phyloP scores from a whole-genome alignment of 2,113 vertebrate species.

The Coturnix japonica region DNA sequence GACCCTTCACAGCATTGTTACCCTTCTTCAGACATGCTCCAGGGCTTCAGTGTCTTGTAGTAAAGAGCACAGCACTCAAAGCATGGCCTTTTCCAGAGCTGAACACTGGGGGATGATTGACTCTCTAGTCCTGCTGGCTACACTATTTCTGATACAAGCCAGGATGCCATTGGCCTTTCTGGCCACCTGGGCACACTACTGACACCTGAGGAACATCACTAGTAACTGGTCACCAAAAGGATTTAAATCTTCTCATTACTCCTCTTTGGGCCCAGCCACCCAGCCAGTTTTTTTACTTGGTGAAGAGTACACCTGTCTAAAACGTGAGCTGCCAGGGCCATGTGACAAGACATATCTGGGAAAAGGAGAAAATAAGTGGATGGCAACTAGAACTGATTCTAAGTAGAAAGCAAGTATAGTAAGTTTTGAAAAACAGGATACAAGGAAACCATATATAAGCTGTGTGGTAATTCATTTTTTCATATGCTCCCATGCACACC shows the following conservation, averaged over 20 bases:
- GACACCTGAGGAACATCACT: neutral
- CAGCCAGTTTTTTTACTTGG: neutral
- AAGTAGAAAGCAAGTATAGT: neutral
- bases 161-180: too few relatives aligned
- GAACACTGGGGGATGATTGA: too few relatives aligned
- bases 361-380: neutral
- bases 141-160: too few relatives aligned
- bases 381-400: neutral
- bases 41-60: too few relatives aligned
- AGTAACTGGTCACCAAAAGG: neutral
- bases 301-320: neutral
- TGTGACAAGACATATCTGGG: neutral
- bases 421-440: neutral
- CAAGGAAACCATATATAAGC: neutral
- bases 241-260: neutral
- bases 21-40: too few relatives aligned
- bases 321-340: neutral
- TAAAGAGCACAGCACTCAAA: too few relatives aligned
- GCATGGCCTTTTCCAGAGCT: too few relatives aligned
- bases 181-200: neutral
- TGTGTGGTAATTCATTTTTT: neutral
- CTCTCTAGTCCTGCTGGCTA: too few relatives aligned
- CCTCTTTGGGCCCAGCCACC: neutral
- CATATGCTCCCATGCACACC: neutral
- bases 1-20: too few relatives aligned